phyloP scores from a whole-genome alignment of 2,888 invertebrate genomes.

The Drosophila bunnanda region DNA sequence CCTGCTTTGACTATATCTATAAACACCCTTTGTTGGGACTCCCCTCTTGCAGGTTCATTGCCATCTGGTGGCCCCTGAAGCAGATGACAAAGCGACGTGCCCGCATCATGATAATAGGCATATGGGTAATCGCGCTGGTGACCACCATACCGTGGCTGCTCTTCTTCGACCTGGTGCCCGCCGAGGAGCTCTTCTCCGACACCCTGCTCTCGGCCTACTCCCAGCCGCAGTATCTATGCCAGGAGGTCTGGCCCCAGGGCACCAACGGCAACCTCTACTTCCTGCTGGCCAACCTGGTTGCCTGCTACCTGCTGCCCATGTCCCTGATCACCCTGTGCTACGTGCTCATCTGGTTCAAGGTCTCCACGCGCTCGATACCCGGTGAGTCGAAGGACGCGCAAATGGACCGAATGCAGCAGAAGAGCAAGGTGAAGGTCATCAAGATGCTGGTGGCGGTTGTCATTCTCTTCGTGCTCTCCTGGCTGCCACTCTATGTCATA shows the following conservation, averaged over 20 bases:
- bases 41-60: constrained; percentile 93
- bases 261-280: constrained; percentile 94
- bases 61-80: constrained; percentile 97
- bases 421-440: constrained; percentile 96
- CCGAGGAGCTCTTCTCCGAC: constrained; percentile 86
- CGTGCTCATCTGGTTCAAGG: constrained; percentile 95
- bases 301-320: constrained; percentile 96
- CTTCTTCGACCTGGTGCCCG: constrained; percentile 90
- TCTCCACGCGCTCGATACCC: constrained; percentile 94
- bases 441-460: constrained; percentile 97
- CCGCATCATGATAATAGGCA: constrained; percentile 93
- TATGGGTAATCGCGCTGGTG: constrained; percentile 94
- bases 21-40: constrained; percentile 65
- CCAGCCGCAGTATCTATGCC: constrained; percentile 90
- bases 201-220: constrained; percentile 87
- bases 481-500: constrained; percentile 96
- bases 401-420: constrained; percentile 96
- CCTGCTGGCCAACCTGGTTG: constrained; percentile 93
- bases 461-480: constrained; percentile 95
- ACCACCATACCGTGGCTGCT: constrained; percentile 96
- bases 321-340: constrained; percentile 96
- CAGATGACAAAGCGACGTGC: constrained; percentile 96
- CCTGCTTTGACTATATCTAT: constrained; percentile 45
- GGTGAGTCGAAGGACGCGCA: constrained; percentile 96
- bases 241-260: constrained; percentile 94